Conservation (phyloP, 2,113 vertebrate species). For the Octodon degus region DNA sequence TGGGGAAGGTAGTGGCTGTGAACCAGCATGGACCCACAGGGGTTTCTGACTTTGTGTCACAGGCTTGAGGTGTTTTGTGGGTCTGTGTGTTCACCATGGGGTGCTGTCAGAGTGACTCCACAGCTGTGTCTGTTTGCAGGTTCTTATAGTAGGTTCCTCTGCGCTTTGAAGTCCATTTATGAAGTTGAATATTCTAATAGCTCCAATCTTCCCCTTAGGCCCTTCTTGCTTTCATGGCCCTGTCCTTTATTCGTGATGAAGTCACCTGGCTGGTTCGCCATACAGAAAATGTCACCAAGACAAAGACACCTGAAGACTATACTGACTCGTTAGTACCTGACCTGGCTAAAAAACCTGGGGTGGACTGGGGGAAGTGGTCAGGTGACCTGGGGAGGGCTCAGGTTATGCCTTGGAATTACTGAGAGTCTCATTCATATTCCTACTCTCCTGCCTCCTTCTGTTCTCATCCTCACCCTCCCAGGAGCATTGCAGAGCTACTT, state of each 20-base stretch:
- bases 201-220: conserved; percentile 83
- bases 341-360: conserved; percentile 24
- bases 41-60: conserved; percentile 9
- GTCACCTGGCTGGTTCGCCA: conserved; percentile 94
- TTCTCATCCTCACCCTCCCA: conserved; percentile 69
- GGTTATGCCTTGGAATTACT: background rate
- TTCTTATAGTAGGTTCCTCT: background rate
- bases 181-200: conserved; percentile 40
- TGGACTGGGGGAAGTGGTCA: background rate
- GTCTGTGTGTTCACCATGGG: conserved; percentile 11
- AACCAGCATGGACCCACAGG: background rate
- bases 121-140: background rate
- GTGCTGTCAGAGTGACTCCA: background rate
- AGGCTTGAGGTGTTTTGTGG: background rate
- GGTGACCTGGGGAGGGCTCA: background rate
- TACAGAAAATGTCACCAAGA: conserved; percentile 94
- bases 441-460: background rate
- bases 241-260: conserved; percentile 96
- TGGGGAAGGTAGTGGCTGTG: background rate
- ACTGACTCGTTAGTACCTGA: conserved; percentile 85
- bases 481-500: conserved; percentile 92
- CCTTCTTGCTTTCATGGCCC: conserved; percentile 93
- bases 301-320: conserved; percentile 93
- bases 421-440: background rate
- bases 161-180: conserved; percentile 48